Percentiles rank a stretch among this genome's conserved stretches.
Evolutionary conservation across 2,888 invertebrate species (phyloP).

Genomic region (Cyrtodaria siliqua): DNA sequence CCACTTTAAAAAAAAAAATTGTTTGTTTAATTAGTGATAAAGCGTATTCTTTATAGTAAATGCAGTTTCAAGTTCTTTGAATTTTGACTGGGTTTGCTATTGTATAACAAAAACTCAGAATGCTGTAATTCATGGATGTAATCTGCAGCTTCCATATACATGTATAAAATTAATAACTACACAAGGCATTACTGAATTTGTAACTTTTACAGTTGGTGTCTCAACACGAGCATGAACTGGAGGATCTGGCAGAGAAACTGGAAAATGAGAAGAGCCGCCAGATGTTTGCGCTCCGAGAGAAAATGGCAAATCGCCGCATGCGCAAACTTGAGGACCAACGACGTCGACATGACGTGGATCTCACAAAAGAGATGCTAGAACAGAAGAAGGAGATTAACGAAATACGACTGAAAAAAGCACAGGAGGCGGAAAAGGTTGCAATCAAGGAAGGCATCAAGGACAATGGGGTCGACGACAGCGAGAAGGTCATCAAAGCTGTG

Average conservation of each 20-base stretch:
- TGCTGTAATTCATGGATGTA: too few species aligned
- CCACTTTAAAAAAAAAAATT: too few species aligned
- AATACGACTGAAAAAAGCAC: constrained; percentile 78
- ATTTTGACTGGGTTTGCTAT: too few species aligned
- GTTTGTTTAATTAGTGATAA: too few species aligned
- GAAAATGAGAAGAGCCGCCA: constrained; percentile 79
- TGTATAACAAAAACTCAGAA: too few species aligned
- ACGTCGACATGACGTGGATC: constrained; percentile 81
- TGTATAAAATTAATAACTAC: too few species aligned
- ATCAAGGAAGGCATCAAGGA: constrained; percentile 82
- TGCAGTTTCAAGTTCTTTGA: too few species aligned
- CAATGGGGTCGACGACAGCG: constrained; percentile 83
- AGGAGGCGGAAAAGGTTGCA: constrained; percentile 79
- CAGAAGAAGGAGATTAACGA: constrained; percentile 83
- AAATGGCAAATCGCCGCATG: constrained; percentile 73
- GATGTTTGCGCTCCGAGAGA: constrained; percentile 75
- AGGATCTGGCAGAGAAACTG: constrained; percentile 75
- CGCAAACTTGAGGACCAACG: constrained; percentile 79
- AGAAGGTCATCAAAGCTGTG: constrained; percentile 82
- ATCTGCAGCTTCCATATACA: too few species aligned
- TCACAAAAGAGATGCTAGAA: constrained; percentile 81
- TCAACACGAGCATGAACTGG: constrained; percentile 80
- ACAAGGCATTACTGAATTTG: too few species aligned
- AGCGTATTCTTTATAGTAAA: too few species aligned
- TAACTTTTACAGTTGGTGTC: constrained; percentile 80